Base-by-base conservation (phyloP, 2,797 vertebrate species). In the Hydrolagus colliei region DNA sequence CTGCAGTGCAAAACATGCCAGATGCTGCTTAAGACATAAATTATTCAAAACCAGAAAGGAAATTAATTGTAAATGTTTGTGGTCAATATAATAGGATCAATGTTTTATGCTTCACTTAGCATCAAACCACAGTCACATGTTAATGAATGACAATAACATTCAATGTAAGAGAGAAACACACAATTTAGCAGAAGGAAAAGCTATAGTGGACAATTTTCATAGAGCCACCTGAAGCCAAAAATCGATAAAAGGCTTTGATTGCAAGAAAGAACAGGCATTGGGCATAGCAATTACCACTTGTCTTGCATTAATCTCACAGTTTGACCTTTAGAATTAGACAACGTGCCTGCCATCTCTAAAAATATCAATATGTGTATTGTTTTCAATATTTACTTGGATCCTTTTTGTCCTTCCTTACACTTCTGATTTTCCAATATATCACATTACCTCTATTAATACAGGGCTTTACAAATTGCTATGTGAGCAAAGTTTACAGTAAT, bases 111-210 rank as follows among this genome's bases (percentile, higher is more conserved):
- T 84, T 84, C 79, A 84, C 79, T 84, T 84, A 52, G 79, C 65
- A 84, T 84, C 79, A 84, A 84, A 84, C 79, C 79, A 71, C 32
- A 84, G 79, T 84, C 79, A 84, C 79, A 84, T 84, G 65, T 84
- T 84, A 41, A 84, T 84, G 79, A 84, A 84, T 84, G 79, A 67
- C 65, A 84, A 84, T 84, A 84, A 84, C 79, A 71, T 68, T 84
- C 79, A 84, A 84, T 84, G 68, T 68, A 84, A 52, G 63, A 67
- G 18, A 84, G 79, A 68, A 84, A 84, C 65, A 84, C 65, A 68
- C 79, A 84, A 84, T 67, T 84, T 84, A 84, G 79, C 65, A 84
- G 79, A 84, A 84, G 41, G 79, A 67, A 84, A 84, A 84, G 79
- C 79, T 52, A 71, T 52, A 71, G 79, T 84, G 65, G 65, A 84